These are phyloP conservation scores for Odocoileus hemionus DNA, from an alignment of 2,113 vertebrate species.

Conservation along the genomic window DNA sequence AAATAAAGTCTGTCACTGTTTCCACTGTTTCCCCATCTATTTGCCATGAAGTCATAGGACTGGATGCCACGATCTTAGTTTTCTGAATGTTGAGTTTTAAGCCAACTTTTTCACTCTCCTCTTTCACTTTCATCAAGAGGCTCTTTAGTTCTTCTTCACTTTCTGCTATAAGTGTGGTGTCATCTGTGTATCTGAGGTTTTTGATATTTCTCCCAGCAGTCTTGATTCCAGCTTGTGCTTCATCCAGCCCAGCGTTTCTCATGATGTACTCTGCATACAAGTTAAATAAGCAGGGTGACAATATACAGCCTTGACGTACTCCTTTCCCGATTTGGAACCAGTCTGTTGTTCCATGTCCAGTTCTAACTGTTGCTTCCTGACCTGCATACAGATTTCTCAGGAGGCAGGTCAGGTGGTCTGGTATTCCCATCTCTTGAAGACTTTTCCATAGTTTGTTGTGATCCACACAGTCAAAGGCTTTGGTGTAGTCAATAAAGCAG, in stretches of 20 bases:
- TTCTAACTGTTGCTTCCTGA: neutral
- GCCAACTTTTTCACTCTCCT: neutral
- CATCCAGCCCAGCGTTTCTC: neutral
- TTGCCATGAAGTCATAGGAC: neutral
- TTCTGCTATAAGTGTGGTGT: neutral
- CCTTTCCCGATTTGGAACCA: neutral
- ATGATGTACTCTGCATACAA: neutral
- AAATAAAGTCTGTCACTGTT: neutral
- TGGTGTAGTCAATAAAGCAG: neutral
- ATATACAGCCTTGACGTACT: neutral
- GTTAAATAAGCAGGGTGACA: neutral
- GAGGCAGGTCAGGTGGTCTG: neutral
- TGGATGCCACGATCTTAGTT: neutral
- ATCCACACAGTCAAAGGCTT: neutral
- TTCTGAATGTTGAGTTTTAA: neutral
- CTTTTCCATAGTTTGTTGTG: neutral
- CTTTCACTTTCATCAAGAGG: neutral
- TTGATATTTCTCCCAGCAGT: neutral
- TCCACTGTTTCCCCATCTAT: neutral
- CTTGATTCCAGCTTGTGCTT: neutral
- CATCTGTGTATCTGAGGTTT: neutral
- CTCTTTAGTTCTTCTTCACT: neutral
- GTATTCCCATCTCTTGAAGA: neutral
- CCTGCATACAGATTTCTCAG: neutral
- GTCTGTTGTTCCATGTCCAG: neutral